Conservation (phyloP, 2,888 invertebrate species). For the Cerastoderma edule region DNA sequence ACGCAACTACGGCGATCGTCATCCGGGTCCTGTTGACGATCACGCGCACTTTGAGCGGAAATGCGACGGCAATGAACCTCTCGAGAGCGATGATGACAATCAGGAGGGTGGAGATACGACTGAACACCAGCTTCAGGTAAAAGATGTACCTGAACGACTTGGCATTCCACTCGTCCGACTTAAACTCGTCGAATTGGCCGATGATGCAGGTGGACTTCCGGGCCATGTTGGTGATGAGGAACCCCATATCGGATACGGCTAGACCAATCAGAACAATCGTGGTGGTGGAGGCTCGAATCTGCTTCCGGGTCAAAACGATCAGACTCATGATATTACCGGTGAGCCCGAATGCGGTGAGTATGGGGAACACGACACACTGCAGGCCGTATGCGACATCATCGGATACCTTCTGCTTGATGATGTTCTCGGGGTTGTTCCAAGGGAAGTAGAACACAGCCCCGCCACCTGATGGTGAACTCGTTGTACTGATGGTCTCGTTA, state of each 20-base stretch:
- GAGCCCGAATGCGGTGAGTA: conserved; percentile 56
- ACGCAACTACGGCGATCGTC: conserved; percentile 41
- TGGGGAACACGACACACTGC: conserved; percentile 60
- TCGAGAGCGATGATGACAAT: conserved; percentile 58
- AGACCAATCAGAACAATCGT: conserved; percentile 55
- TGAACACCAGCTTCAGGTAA: conserved; percentile 56
- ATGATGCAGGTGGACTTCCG: conserved; percentile 61
- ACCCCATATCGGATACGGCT: conserved; percentile 54
- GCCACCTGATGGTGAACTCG: neutral
- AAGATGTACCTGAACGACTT: conserved; percentile 55
- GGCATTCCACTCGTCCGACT: conserved; percentile 44
- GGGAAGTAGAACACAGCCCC: conserved; percentile 30
- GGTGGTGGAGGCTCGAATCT: conserved; percentile 51
- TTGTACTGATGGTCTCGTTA: neutral
- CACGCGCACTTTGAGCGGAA: conserved; percentile 56
- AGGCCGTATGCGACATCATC: conserved; percentile 51
- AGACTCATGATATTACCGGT: conserved; percentile 55
- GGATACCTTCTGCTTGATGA: conserved; percentile 46
- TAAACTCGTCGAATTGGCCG: conserved; percentile 32
- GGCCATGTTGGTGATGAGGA: conserved; percentile 58
- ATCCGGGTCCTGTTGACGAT: conserved; percentile 52
- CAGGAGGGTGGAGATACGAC: conserved; percentile 56
- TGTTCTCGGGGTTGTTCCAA: conserved; percentile 61
- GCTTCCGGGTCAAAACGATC: conserved; percentile 49
- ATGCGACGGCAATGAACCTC: conserved; percentile 60